Evolutionary conservation across 2,888 invertebrate genomes (phyloP).

Genomic region (Xestia sexstrigata): DNA sequence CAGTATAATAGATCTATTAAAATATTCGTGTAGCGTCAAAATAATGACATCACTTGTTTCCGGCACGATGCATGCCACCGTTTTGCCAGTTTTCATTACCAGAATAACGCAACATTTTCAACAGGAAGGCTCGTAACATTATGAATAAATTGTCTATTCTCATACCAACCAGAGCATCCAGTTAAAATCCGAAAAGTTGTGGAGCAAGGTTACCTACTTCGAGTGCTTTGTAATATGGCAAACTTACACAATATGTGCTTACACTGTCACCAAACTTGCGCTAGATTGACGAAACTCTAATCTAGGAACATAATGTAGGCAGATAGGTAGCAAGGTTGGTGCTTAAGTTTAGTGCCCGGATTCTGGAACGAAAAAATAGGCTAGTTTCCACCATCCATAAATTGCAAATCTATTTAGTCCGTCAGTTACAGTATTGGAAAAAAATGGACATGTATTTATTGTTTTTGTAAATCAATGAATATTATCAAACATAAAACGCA

Average conservation of each 20-base stretch:
- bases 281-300: neutral
- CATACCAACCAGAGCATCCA: neutral
- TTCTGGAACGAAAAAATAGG: neutral
- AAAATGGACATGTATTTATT: no score
- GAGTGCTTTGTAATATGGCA: neutral
- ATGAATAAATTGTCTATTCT: slow-evolving; percentile 18
- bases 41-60: slow-evolving; percentile 39
- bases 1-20: neutral
- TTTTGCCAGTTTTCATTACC: slow-evolving; percentile 14
- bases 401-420: no score
- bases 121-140: slow-evolving; percentile 25
- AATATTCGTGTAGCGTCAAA: slow-evolving; percentile 22
- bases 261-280: neutral
- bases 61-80: slow-evolving; percentile 18
- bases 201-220: neutral
- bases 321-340: neutral
- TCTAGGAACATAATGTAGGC: neutral
- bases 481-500: no score
- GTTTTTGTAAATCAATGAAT: no score
- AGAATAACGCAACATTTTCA: slow-evolving; percentile 9
- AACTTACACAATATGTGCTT: neutral
- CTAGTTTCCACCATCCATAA: no score
- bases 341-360: neutral
- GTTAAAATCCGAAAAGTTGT: neutral
- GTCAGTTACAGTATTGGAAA: no score